Evolutionary conservation across 2,888 invertebrate genomes (phyloP).

Genomic region (Serripes groenlandicus): DNA sequence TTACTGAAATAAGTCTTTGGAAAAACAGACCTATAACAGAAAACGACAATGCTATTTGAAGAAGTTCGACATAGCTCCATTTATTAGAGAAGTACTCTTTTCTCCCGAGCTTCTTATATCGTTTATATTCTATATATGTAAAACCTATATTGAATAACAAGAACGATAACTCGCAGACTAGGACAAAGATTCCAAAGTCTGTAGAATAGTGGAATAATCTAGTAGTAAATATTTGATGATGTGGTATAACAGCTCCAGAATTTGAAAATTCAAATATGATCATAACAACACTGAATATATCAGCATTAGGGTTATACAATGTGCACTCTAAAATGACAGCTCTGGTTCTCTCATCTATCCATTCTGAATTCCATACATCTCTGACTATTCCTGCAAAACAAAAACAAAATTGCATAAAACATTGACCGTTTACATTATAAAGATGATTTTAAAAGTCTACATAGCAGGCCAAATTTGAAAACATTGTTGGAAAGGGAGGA

Average conservation of each 20-base stretch:
- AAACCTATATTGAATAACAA: conserved; percentile 66
- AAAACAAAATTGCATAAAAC: not conserved
- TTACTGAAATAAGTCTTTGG: conserved; percentile 66
- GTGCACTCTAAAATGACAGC: conserved; percentile 75
- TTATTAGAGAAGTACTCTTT: conserved; percentile 68
- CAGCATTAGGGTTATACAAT: conserved; percentile 72
- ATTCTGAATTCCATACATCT: conserved; percentile 59
- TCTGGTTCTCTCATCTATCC: conserved; percentile 74
- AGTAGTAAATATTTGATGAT: conserved; percentile 71
- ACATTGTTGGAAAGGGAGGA: not conserved
- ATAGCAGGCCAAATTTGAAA: not conserved
- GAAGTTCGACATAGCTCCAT: conserved; percentile 73
- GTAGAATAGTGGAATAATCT: conserved; percentile 70
- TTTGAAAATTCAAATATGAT: conserved; percentile 74
- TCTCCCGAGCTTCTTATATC: conserved; percentile 50
- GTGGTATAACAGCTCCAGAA: conserved; percentile 66
- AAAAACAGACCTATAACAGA: conserved; percentile 71
- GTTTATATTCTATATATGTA: conserved; percentile 68
- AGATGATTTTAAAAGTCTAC: not conserved
- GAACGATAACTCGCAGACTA: conserved; percentile 70
- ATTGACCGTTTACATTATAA: no score
- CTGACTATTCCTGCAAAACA: conserved; percentile 41
- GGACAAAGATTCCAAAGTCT: conserved; percentile 65
- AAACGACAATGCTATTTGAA: conserved; percentile 68
- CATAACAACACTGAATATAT: conserved; percentile 74